A percentile compares a stretch with the other conserved stretches of the same genome.
phyloP scores from a whole-genome alignment of 2,113 vertebrate genomes.

The Notechis scutatus region DNA sequence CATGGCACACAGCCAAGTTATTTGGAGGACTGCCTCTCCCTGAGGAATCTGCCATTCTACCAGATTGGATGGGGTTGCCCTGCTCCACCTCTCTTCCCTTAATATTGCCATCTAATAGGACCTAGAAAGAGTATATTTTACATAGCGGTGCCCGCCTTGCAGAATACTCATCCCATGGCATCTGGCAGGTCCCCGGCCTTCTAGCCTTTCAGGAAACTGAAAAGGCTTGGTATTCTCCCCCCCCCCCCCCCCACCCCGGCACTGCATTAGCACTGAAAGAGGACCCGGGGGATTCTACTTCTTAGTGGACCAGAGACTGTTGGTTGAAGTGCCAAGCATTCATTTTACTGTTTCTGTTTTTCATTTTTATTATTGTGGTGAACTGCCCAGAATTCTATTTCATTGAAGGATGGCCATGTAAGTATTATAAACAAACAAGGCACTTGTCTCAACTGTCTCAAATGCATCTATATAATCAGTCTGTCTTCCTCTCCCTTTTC shows the following conservation, averaged over 20 bases:
- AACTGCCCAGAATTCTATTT: background rate
- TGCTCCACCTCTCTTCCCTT: background rate
- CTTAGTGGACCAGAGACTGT: background rate
- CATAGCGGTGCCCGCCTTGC: background rate
- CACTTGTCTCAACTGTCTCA: too few relatives aligned
- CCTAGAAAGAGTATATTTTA: background rate
- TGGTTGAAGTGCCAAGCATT: background rate
- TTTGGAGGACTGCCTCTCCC: too few relatives aligned
- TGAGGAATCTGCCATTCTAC: too few relatives aligned
- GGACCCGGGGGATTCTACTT: background rate
- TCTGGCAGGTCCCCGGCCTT: background rate
- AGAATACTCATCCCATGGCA: background rate
- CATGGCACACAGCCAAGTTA: background rate
- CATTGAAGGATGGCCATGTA: background rate
- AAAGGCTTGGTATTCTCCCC: background rate
- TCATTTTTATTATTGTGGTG: background rate
- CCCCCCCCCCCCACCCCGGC: background rate
- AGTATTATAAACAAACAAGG: background rate
- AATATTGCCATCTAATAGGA: background rate
- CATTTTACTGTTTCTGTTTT: background rate
- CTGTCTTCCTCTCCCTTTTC: background rate
- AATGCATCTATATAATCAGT: background rate
- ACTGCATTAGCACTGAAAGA: background rate
- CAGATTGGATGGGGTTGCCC: background rate
- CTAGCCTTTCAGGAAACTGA: background rate